phyloP scores from a whole-genome alignment of 92 coral and sea anemone genomes.

The Heliopora coerulea region DNA sequence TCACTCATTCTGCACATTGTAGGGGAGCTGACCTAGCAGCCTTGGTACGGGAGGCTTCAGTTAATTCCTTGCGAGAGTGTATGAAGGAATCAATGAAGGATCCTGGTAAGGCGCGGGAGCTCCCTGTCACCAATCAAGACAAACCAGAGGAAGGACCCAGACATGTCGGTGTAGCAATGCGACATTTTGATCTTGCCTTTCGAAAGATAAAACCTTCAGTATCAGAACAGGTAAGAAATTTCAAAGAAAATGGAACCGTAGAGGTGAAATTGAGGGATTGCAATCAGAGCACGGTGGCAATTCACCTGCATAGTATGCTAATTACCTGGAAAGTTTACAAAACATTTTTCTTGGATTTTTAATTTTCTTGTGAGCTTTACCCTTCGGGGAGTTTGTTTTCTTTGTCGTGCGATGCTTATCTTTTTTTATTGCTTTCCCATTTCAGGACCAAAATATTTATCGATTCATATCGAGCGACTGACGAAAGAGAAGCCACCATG shows the following conservation, averaged over 20 bases:
- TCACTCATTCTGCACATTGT: too few relatives aligned
- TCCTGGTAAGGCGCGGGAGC: not conserved
- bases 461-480: conserved; percentile 50
- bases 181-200: conserved; percentile 83
- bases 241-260: not conserved
- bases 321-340: too few relatives aligned
- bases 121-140: not conserved
- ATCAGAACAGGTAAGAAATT: conserved; percentile 63
- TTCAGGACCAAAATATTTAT: conserved; percentile 77
- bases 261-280: too few relatives aligned
- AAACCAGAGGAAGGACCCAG: not conserved
- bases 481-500: conserved; percentile 42
- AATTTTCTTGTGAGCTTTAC: too few relatives aligned
- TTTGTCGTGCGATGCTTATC: too few relatives aligned
- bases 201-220: conserved; percentile 88
- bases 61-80: conserved; percentile 83
- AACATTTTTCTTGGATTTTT: too few relatives aligned
- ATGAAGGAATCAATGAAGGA: conserved; percentile 39
- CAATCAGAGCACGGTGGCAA: too few relatives aligned
- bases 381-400: too few relatives aligned
- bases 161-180: conserved; percentile 64
- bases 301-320: too few relatives aligned
- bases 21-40: conserved; percentile 98
- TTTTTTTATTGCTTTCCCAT: conserved; percentile 17
- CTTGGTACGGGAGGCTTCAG: conserved; percentile 93